Evolutionary conservation across 2,113 vertebrate genomes (phyloP), one percentile per base, ranked within the genome.

Genomic region (Archilochus colubris): DNA sequence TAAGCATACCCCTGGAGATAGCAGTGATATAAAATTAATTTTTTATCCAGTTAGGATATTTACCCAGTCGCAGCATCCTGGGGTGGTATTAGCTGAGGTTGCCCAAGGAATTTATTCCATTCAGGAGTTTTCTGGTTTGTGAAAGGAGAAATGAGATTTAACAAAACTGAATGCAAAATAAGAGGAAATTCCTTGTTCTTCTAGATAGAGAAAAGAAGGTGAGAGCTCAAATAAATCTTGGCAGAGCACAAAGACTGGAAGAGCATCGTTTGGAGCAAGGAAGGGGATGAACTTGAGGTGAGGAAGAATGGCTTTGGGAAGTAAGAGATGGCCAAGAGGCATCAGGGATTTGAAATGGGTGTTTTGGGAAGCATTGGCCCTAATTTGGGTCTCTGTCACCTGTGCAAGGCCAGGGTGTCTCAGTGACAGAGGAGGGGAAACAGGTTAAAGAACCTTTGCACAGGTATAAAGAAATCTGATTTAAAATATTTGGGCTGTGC

Each of bases 1-100:
- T 53, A 91, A 95, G 87, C 40, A 6, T 89, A 91, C 97, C 94
- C 31, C 91, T 12, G 12, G 91, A 96, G 95, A 94, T 82, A 72
- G 30, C 30, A 75, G 86, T 73, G 87, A 94, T 97, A 97, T 86
- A 93, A 97, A 96, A 96, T 64, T 53, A 92, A 95, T 97, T 97
- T 97, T 94, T 96, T 91, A 90, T 95, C 86, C 77, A 59, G 62
- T 96, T 96, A 96, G 50, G 80, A 95, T 97, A 38, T 38, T 38
- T 38, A 38, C 8, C 36, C 36, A 18, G 7, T 16, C 62, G 19
- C 43, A 51, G 21, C 9, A 24, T 4, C 20, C 3, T 5, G 15
- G 43, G 8, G 3, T 77, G 23, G 2, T n/a, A 14, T 44, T 62
- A 73, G 6, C 15, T 76, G n/a, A 62, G 6, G 4, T 10, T 76